A percentile compares a stretch with the other conserved stretches of the same genome.
Conservation (phyloP, 2,888 invertebrate genomes). For the Caenorhabditis japonica region DNA sequence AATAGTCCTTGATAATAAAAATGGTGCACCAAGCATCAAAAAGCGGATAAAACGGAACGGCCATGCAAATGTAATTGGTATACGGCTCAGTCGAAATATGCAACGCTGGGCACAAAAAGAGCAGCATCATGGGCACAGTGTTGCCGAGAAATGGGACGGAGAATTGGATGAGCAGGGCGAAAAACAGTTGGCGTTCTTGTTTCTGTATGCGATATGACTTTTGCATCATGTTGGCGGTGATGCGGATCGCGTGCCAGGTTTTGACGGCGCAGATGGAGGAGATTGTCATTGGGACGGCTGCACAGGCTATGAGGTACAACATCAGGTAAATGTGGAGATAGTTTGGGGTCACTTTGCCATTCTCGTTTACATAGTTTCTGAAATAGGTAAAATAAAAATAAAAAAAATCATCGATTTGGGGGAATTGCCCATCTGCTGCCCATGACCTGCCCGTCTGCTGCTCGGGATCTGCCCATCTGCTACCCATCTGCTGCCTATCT, state of each 20-base stretch:
- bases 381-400: too few relatives aligned
- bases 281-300: conserved; percentile 26
- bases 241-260: conserved; percentile 24
- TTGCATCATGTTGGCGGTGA: conserved; percentile 1
- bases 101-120: conserved; percentile 24
- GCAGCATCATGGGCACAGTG: conserved; percentile 22
- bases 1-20: conserved; percentile 30
- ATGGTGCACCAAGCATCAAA: conserved; percentile 25
- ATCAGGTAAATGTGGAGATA: conserved; percentile 16
- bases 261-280: conserved; percentile 13
- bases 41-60: conserved; percentile 31
- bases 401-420: too few relatives aligned
- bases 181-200: conserved; percentile 33
- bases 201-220: conserved; percentile 19
- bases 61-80: conserved; percentile 39
- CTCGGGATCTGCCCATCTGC: too few relatives aligned
- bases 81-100: conserved; percentile 28
- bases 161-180: conserved; percentile 28
- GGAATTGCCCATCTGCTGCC: too few relatives aligned
- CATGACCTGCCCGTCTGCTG: too few relatives aligned
- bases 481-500: too few relatives aligned
- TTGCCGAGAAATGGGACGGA: conserved; percentile 40
- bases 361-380: conserved; percentile 2
- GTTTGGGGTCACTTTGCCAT: background rate
- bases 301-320: conserved; percentile 15